phyloP scores from a whole-genome alignment of 1,140 invertebrate species.

The Drosophila miranda region DNA sequence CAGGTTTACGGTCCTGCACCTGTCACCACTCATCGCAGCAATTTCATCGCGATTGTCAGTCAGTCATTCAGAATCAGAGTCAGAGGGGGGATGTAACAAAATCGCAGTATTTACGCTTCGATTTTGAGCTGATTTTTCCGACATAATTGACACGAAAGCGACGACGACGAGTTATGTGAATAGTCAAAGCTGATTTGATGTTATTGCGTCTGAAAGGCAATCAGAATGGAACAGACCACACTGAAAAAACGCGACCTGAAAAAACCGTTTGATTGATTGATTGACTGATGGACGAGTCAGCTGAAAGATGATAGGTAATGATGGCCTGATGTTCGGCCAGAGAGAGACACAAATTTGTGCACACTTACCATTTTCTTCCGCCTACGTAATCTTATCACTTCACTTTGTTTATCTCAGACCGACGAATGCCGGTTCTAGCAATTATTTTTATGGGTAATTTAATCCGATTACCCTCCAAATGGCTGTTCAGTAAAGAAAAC shows the following conservation, averaged over 20 bases:
- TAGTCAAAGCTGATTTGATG: slow-evolving; percentile 42
- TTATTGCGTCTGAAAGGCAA: slow-evolving; percentile 63
- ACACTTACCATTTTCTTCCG: slow-evolving; percentile 22
- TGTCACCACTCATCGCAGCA: slow-evolving; percentile 33
- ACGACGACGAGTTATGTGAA: slow-evolving; percentile 44
- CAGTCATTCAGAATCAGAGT: background rate
- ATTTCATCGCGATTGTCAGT: slow-evolving; percentile 22
- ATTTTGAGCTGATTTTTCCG: slow-evolving; percentile 39
- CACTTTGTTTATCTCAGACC: too few species aligned
- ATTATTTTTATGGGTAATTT: too few species aligned
- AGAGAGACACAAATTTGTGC: slow-evolving; percentile 10
- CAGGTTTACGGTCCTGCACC: slow-evolving; percentile 36
- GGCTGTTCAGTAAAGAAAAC: too few species aligned
- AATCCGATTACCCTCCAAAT: too few species aligned
- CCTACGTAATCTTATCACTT: too few species aligned
- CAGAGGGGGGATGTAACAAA: slow-evolving; percentile 34
- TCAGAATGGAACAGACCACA: slow-evolving; percentile 35
- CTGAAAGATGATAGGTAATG: background rate
- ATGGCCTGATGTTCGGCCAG: slow-evolving; percentile 19
- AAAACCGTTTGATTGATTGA: slow-evolving; percentile 55
- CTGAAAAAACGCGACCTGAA: slow-evolving; percentile 17
- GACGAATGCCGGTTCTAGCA: too few species aligned
- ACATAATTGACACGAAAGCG: slow-evolving; percentile 51
- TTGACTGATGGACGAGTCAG: slow-evolving; percentile 4
- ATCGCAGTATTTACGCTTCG: slow-evolving; percentile 66